phyloP scores from a whole-genome alignment of 2,888 invertebrate species.

The Pediacus dermestoides region DNA sequence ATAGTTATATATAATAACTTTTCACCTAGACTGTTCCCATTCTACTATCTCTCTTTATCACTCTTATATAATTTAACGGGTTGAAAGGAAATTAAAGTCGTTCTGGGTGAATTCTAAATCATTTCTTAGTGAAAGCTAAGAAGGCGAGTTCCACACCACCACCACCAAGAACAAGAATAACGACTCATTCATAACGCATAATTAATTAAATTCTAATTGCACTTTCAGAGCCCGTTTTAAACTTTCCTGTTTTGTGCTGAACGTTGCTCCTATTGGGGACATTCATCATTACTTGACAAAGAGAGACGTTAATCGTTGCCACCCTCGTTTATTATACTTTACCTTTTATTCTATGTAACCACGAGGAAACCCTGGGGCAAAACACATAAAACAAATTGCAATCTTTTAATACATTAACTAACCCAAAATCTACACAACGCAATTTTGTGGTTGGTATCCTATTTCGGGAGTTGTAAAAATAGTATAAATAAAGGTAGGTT shows the following conservation, averaged over 20 bases:
- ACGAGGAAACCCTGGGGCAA: conserved; percentile 3
- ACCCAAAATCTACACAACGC: neutral
- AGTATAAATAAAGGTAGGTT: too few species aligned
- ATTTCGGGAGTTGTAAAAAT: too few species aligned
- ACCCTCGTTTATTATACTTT: conserved; percentile 17
- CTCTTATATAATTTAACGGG: conserved; percentile 25
- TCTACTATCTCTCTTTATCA: too few species aligned
- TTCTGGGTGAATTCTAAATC: conserved; percentile 35
- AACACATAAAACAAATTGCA: conserved; percentile 14
- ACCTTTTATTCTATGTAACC: conserved; percentile 15
- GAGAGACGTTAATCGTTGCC: conserved; percentile 47
- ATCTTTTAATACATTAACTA: too few species aligned
- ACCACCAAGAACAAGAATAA: conserved; percentile 35
- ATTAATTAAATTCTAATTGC: conserved; percentile 53
- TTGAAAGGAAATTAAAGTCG: conserved; percentile 38
- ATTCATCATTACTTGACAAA: conserved; percentile 51
- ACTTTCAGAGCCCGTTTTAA: conserved; percentile 43
- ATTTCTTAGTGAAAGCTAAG: conserved; percentile 28
- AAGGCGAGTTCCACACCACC: conserved; percentile 21
- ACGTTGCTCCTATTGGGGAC: conserved; percentile 44
- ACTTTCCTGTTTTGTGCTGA: conserved; percentile 47
- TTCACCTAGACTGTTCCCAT: conserved; percentile 24
- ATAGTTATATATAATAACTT: conserved; percentile 30
- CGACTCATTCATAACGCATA: conserved; percentile 49
- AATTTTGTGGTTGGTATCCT: too few species aligned